These are phyloP conservation scores for Amblyjoppa fuscipennis DNA, from an alignment of 2,888 invertebrate species.

Conservation along the genomic window DNA sequence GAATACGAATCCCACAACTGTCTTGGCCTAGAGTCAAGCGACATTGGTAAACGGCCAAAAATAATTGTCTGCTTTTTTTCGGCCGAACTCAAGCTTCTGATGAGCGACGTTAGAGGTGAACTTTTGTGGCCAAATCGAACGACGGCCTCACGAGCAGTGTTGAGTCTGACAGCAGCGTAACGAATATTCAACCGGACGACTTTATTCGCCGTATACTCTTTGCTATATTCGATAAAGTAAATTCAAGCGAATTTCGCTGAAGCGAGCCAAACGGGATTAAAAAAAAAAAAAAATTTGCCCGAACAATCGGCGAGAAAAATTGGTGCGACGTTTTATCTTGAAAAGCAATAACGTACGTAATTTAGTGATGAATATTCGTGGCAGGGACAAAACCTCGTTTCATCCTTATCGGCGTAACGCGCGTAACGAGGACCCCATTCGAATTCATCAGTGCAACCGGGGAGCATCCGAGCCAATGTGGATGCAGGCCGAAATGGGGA, in stretches of 20 bases:
- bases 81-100: too few relatives aligned
- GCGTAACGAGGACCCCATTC: conserved; percentile 18
- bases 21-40: too few relatives aligned
- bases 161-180: too few relatives aligned
- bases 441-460: conserved; percentile 20
- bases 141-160: too few relatives aligned
- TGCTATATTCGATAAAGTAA: not conserved
- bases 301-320: not conserved
- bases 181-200: too few relatives aligned
- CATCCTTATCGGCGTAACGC: conserved; percentile 7
- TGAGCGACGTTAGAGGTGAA: too few relatives aligned
- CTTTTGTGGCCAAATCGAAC: too few relatives aligned
- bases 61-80: too few relatives aligned
- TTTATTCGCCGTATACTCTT: not conserved
- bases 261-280: not conserved
- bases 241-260: not conserved
- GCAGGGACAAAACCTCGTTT: conserved; percentile 8
- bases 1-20: too few relatives aligned
- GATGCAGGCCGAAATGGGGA: not conserved
- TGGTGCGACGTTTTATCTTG: not conserved
- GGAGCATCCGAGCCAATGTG: not conserved
- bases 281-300: not conserved
- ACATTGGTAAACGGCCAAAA: too few relatives aligned
- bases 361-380: conserved; percentile 18
- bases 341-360: conserved; percentile 4